These are phyloP conservation scores for Cisticola juncidis DNA, from an alignment of 2,113 vertebrate species.

Conservation along the genomic window DNA sequence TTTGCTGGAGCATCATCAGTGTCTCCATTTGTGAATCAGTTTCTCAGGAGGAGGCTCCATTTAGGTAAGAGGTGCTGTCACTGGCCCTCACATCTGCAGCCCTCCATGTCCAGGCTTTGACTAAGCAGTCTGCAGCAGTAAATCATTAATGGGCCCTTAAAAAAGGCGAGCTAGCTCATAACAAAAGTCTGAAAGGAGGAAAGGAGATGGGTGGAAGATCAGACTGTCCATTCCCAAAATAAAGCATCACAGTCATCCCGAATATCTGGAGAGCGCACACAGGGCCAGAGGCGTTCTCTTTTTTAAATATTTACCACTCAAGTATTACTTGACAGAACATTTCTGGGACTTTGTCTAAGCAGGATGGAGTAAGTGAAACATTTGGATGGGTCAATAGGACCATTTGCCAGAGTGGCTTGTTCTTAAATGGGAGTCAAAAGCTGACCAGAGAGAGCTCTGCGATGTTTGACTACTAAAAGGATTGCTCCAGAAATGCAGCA, in stretches of 20 bases:
- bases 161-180: not conserved
- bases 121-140: not conserved
- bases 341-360: slow-evolving; percentile 26
- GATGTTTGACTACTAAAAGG: slow-evolving; percentile 54
- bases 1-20: slow-evolving; percentile 13
- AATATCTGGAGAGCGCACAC: not conserved
- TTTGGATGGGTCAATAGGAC: not conserved
- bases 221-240: slow-evolving; percentile 29
- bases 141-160: slow-evolving; percentile 50
- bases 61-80: slow-evolving; percentile 34
- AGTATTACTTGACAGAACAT: not conserved
- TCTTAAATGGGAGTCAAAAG: not conserved
- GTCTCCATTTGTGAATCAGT: slow-evolving; percentile 14
- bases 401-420: slow-evolving; percentile 12
- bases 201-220: not conserved
- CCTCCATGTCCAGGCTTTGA: not conserved
- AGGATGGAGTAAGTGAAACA: not conserved
- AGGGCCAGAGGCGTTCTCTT: not conserved
- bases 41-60: slow-evolving; percentile 7
- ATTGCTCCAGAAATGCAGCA: not conserved
- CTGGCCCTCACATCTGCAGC: not conserved
- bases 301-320: slow-evolving; percentile 62
- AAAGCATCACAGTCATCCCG: not conserved
- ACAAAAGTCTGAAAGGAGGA: not conserved
- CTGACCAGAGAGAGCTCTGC: not conserved